Conservation (phyloP, 2,888 invertebrate genomes). For the Incurvaria masculella region DNA sequence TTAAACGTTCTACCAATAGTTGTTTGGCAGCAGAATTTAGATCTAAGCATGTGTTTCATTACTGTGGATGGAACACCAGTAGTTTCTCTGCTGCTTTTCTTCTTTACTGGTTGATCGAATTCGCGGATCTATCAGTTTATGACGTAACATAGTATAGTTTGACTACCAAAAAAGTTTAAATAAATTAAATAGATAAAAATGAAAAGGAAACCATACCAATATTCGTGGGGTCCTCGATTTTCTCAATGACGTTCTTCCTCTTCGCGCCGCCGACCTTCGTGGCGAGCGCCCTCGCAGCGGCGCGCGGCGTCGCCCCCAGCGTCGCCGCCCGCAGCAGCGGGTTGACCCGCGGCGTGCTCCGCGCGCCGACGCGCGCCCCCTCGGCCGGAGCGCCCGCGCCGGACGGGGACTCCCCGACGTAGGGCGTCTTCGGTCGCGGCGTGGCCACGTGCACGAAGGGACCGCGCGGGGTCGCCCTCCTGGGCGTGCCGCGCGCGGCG, state of each 20-base stretch:
- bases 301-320: slow-evolving; percentile 24
- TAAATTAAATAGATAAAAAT: too few relatives aligned
- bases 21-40: too few relatives aligned
- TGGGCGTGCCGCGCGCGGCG: neutral
- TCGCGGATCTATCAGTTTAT: too few relatives aligned
- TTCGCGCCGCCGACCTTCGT: slow-evolving; percentile 5
- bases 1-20: too few relatives aligned
- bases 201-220: slow-evolving; percentile 32
- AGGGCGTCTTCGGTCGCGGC: slow-evolving; percentile 5
- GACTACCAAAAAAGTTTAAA: too few relatives aligned
- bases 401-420: slow-evolving; percentile 3
- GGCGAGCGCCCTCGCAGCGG: slow-evolving; percentile 19
- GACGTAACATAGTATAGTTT: too few relatives aligned
- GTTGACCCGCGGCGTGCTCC: neutral
- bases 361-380: too few relatives aligned
- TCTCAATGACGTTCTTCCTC: slow-evolving; percentile 18
- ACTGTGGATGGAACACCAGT: too few relatives aligned
- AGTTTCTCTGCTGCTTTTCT: too few relatives aligned
- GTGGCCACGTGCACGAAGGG: slow-evolving; percentile 6
- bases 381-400: neutral
- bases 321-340: slow-evolving; percentile 15
- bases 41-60: too few relatives aligned
- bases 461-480: neutral
- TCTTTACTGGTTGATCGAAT: too few relatives aligned
- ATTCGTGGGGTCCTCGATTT: slow-evolving; percentile 30